Conservation (phyloP, 2,888 invertebrate genomes). For the Dascillus cervinus region DNA sequence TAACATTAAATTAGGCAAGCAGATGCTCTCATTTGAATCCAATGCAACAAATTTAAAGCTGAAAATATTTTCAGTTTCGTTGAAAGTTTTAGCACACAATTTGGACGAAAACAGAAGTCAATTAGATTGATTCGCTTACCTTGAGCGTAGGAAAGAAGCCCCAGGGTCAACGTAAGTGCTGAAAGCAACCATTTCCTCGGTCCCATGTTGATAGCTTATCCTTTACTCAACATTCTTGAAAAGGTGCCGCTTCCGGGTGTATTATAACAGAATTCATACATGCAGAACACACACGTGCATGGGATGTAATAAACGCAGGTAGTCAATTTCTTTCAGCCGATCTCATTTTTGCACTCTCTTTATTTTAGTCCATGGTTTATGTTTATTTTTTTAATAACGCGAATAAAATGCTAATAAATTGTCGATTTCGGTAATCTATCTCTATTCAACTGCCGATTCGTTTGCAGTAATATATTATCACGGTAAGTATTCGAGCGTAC, state of each 20-base stretch:
- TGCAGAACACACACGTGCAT: no score
- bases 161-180: conserved; percentile 25
- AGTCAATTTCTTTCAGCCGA: no score
- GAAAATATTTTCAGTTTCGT: no score
- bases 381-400: background rate
- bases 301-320: no score
- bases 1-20: no score
- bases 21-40: no score
- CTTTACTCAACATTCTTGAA: conserved; percentile 26
- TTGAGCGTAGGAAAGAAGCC: conserved; percentile 24
- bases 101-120: background rate
- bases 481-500: conserved; percentile 9
- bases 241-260: no score
- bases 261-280: no score
- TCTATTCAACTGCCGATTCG: conserved; percentile 6
- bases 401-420: conserved; percentile 1
- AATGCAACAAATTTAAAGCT: no score
- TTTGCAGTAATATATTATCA: conserved; percentile 6
- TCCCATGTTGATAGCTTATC: conserved; percentile 30
- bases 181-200: conserved; percentile 31
- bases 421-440: conserved; percentile 1
- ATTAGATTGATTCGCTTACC: conserved; percentile 23
- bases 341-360: no score
- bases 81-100: no score
- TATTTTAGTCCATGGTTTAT: no score